These are phyloP conservation scores for Aphrophora alni DNA, from an alignment of 2,888 invertebrate species.

Conservation along the genomic window DNA sequence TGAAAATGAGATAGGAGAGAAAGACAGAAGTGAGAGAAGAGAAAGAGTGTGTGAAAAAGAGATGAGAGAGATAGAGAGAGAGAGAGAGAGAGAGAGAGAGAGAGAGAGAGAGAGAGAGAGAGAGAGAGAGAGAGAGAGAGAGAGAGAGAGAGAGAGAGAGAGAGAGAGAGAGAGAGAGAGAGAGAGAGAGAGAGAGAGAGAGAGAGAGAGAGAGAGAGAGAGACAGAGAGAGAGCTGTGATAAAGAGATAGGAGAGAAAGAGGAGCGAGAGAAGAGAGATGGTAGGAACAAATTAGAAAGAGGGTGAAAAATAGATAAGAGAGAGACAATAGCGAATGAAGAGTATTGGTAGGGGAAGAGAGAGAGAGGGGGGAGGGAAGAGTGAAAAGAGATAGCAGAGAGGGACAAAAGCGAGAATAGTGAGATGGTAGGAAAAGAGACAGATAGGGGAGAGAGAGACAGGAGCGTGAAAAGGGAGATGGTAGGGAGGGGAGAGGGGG, in stretches of 20 bases:
- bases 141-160: constrained; percentile 13
- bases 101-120: constrained; percentile 48
- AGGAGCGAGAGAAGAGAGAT: neutral
- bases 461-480: no score
- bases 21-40: no score
- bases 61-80: no score
- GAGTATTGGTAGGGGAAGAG: neutral
- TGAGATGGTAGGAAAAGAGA: neutral
- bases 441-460: neutral
- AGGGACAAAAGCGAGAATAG: neutral
- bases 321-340: neutral
- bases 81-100: constrained; percentile 47
- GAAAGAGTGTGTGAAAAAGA: no score
- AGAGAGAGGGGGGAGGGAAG: neutral
- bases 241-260: neutral
- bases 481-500: no score
- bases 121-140: constrained; percentile 11
- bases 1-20: no score
- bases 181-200: constrained; percentile 26
- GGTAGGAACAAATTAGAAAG: neutral
- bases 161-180: neutral
- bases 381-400: neutral
- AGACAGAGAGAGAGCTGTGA: constrained; percentile 40
- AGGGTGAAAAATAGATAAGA: neutral
- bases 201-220: constrained; percentile 30